Evolutionary conservation across 2,797 vertebrate genomes (phyloP).

Genomic region (Parotocinclus haroldoi): DNA sequence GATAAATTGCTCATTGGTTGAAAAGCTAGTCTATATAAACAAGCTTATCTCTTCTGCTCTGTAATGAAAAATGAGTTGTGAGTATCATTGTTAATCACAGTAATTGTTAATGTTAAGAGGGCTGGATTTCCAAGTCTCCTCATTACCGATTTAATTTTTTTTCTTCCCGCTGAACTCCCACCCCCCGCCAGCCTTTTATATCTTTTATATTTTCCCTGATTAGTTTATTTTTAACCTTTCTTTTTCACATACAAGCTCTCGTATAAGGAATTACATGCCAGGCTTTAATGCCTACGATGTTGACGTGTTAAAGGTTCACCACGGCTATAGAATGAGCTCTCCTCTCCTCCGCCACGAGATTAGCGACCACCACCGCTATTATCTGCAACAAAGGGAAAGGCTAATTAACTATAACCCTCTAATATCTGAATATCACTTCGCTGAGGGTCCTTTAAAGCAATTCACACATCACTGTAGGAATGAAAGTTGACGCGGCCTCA

Average conservation of each 20-base stretch:
- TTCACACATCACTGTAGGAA: conserved; percentile 3
- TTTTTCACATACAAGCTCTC: conserved; percentile 41
- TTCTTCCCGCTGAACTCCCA: conserved; percentile 64
- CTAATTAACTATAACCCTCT: conserved; percentile 43
- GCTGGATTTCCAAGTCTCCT: conserved; percentile 75
- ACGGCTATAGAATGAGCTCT: conserved; percentile 2
- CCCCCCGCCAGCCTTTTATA: conserved; percentile 44
- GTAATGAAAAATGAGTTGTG: conserved; percentile 88
- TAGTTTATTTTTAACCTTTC: conserved; percentile 70
- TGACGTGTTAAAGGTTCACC: conserved; percentile 17
- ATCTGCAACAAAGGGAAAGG: conserved; percentile 38
- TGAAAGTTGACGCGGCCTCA: not conserved
- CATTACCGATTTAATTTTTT: conserved; percentile 85
- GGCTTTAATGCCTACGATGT: conserved; percentile 39
- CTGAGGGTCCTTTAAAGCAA: conserved; percentile 17
- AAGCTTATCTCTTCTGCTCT: conserved; percentile 85
- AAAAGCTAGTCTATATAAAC: conserved; percentile 88
- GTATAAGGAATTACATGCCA: conserved; percentile 66
- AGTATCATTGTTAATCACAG: conserved; percentile 92
- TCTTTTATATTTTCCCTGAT: conserved; percentile 60
- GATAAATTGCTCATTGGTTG: conserved; percentile 84
- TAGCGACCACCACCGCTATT: conserved; percentile 28
- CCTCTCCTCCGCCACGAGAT: conserved; percentile 39
- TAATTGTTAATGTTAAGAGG: conserved; percentile 91
- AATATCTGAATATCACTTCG: conserved; percentile 42